A percentile compares a stretch with the other conserved stretches of the same genome.
These are phyloP conservation scores for Phainopepla nitens DNA, from an alignment of 2,113 vertebrate genomes.

Conservation along the genomic window DNA sequence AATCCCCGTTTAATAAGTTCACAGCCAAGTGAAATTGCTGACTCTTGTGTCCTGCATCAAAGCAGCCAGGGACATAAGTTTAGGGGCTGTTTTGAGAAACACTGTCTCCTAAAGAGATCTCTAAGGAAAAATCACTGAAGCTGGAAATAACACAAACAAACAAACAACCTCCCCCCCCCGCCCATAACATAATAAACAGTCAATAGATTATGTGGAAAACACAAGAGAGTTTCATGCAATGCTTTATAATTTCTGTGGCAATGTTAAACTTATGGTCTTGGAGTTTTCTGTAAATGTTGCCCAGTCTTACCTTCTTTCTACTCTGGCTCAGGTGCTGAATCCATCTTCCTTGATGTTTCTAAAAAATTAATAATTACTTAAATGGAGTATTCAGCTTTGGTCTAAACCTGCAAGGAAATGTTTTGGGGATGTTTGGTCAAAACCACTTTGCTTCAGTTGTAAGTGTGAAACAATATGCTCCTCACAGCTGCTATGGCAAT, in stretches of 20 bases:
- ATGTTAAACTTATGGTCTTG: not conserved
- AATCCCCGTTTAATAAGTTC: not conserved
- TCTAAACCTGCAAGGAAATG: not conserved
- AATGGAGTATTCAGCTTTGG: not conserved
- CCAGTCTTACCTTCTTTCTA: not conserved
- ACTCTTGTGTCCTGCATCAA: not conserved
- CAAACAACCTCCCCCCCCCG: accelerated
- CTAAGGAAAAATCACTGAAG: not conserved
- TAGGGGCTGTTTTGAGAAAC: not conserved
- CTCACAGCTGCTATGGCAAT: not conserved
- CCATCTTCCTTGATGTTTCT: not conserved
- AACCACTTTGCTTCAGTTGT: not conserved
- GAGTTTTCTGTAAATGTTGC: not conserved
- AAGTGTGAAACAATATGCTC: not conserved
- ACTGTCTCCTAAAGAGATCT: not conserved
- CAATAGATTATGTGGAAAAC: not conserved
- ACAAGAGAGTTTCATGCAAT: not conserved
- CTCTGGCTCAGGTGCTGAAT: not conserved
- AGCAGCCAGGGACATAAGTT: not conserved
- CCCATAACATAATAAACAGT: not conserved
- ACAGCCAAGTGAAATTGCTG: not conserved
- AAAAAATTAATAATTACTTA: not conserved
- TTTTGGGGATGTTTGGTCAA: not conserved
- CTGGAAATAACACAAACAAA: not conserved
- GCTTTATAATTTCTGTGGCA: not conserved